Conservation (phyloP, 2,888 invertebrate genomes). For the Gryllus longicercus region DNA sequence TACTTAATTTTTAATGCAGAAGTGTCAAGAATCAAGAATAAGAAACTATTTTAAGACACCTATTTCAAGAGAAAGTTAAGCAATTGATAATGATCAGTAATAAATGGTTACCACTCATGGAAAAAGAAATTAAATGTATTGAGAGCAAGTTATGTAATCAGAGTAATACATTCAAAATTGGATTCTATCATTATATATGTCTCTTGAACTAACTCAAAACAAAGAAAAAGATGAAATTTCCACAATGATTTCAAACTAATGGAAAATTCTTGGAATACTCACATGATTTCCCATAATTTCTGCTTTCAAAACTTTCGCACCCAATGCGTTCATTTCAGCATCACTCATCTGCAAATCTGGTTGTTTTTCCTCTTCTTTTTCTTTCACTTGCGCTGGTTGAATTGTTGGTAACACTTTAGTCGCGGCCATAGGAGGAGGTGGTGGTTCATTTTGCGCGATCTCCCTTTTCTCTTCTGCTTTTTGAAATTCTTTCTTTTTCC, state of each 20-base stretch:
- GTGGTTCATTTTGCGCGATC: not conserved
- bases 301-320: constrained; percentile 87
- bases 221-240: too few relatives aligned
- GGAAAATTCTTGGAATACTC: constrained; percentile 35
- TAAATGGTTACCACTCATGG: too few relatives aligned
- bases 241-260: not conserved
- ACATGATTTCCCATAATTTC: constrained; percentile 84
- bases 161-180: too few relatives aligned
- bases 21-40: too few relatives aligned
- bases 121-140: too few relatives aligned
- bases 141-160: too few relatives aligned
- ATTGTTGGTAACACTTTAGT: not conserved
- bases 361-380: constrained; percentile 23
- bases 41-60: too few relatives aligned
- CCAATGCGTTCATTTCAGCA: constrained; percentile 85
- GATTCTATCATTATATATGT: too few relatives aligned
- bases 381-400: constrained; percentile 27
- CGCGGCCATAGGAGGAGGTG: not conserved
- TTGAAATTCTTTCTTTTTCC: constrained; percentile 33
- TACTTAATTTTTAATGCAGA: too few relatives aligned
- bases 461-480: constrained; percentile 30
- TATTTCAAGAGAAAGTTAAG: too few relatives aligned
- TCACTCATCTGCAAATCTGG: constrained; percentile 62
- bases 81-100: too few relatives aligned
- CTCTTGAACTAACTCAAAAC: too few relatives aligned